Percentiles rank a stretch among this genome's conserved stretches.
phyloP scores from a whole-genome alignment of 2,797 vertebrate genomes.

The Sebastiscus albofasciatus region DNA sequence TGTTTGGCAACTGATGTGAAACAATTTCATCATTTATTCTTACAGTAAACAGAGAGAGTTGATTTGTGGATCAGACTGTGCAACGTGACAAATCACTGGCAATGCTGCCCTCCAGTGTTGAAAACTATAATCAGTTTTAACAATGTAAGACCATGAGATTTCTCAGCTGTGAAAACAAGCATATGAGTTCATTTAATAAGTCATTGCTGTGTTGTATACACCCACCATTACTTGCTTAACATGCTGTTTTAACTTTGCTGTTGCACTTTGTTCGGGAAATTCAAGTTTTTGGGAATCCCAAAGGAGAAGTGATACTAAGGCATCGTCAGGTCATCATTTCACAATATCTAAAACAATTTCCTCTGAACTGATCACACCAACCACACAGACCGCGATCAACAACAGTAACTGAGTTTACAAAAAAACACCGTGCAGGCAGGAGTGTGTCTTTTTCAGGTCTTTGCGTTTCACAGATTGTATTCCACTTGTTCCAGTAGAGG shows the following conservation, averaged over 20 bases:
- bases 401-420: constrained; percentile 23
- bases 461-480: constrained; percentile 54
- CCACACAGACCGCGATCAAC: neutral
- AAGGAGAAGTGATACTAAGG: neutral
- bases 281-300: neutral
- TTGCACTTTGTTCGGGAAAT: neutral
- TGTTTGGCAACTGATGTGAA: neutral
- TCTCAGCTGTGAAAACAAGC: neutral
- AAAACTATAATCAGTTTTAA: neutral
- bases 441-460: neutral
- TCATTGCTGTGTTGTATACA: neutral
- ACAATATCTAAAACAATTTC: neutral
- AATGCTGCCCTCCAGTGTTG: constrained; percentile 58
- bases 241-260: neutral
- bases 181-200: neutral
- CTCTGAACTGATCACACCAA: neutral
- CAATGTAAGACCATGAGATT: neutral
- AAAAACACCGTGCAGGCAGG: neutral
- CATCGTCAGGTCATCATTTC: neutral
- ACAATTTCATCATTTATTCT: neutral
- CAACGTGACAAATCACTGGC: neutral
- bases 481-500: constrained; percentile 69
- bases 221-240: neutral
- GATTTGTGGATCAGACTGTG: neutral
- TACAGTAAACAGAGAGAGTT: neutral